These are phyloP conservation scores for Scaptomyza reducta DNA, from an alignment of 2,888 invertebrate genomes.

Conservation along the genomic window DNA sequence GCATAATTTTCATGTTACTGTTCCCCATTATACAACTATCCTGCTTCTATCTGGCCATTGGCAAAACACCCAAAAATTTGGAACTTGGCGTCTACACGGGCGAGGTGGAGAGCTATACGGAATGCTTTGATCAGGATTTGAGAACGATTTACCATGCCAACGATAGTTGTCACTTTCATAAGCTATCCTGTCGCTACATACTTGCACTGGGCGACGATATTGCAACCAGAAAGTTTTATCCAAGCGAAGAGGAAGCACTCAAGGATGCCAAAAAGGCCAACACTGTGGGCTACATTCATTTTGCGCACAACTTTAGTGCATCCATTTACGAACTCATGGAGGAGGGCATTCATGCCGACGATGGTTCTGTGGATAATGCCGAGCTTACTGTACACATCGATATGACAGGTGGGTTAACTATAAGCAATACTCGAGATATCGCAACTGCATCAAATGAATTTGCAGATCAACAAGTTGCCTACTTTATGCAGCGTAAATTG, in stretches of 20 bases:
- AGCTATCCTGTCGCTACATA: conserved; percentile 88
- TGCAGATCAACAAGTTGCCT: conserved; percentile 92
- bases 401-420: conserved; percentile 87
- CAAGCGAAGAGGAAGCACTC: conserved; percentile 84
- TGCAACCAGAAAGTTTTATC: conserved; percentile 84
- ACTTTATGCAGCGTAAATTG: conserved; percentile 89
- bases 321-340: conserved; percentile 86
- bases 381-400: conserved; percentile 90
- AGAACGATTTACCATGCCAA: conserved; percentile 83
- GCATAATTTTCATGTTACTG: conserved; percentile 91
- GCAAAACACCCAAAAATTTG: conserved; percentile 90
- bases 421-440: not conserved
- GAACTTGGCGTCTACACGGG: conserved; percentile 91
- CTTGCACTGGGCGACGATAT: conserved; percentile 86
- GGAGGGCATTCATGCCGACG: conserved; percentile 86
- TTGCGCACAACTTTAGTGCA: conserved; percentile 89
- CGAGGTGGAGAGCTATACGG: conserved; percentile 86
- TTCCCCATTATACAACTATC: conserved; percentile 92
- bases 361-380: conserved; percentile 86
- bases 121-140: conserved; percentile 82
- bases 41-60: conserved; percentile 92
- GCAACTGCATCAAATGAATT: not conserved
- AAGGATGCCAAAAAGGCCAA: conserved; percentile 86
- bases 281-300: conserved; percentile 88
- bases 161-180: conserved; percentile 85